Conservation (phyloP, 2,888 invertebrate genomes). For the Idaea dimidiata region DNA sequence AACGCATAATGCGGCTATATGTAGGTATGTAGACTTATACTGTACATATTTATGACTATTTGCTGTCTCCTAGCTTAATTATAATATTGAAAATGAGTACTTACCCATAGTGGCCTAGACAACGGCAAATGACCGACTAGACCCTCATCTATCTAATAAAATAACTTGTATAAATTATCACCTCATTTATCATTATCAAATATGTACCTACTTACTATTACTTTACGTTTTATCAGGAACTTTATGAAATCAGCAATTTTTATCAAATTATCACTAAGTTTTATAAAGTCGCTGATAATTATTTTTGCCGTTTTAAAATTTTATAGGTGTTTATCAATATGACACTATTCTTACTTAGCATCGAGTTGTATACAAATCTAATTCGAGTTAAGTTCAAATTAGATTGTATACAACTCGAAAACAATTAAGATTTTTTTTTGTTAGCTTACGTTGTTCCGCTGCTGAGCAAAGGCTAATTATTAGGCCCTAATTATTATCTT, state of each 20-base stretch:
- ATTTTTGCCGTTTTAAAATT: background rate
- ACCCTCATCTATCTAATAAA: conserved; percentile 38
- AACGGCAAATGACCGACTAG: conserved; percentile 53
- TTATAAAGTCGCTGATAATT: background rate
- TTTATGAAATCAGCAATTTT: conserved; percentile 34
- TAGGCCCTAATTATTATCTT: too few relatives aligned
- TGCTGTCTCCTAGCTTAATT: background rate
- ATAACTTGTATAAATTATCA: conserved; percentile 27
- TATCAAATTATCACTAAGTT: conserved; percentile 13
- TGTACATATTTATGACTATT: too few relatives aligned
- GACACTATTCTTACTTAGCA: background rate
- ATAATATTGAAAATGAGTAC: conserved; percentile 25
- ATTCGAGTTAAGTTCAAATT: background rate
- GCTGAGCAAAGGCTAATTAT: too few relatives aligned
- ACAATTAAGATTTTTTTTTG: too few relatives aligned
- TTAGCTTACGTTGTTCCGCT: too few relatives aligned
- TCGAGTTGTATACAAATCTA: conserved; percentile 7
- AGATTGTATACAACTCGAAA: background rate
- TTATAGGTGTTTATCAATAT: background rate
- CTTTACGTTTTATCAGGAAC: conserved; percentile 8
- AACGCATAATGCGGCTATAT: too few relatives aligned
- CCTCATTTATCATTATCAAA: conserved; percentile 31
- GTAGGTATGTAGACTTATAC: too few relatives aligned
- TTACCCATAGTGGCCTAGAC: conserved; percentile 58
- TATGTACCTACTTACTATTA: conserved; percentile 8